Evolutionary conservation across 2,888 invertebrate genomes (phyloP).

Genomic region (Pollenia angustigena): DNA sequence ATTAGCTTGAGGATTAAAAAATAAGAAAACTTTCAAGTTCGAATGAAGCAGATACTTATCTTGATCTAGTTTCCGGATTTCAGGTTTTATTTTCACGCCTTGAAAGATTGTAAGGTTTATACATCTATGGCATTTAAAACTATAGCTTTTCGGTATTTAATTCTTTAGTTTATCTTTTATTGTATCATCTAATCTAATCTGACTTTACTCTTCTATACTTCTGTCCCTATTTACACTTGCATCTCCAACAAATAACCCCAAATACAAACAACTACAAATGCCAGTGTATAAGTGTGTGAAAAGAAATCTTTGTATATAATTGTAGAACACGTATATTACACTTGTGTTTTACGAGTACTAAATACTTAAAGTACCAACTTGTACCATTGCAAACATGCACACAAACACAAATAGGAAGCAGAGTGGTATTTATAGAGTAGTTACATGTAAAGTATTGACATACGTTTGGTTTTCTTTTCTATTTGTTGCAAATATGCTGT

Average conservation of each 20-base stretch:
- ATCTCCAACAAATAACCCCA: background rate
- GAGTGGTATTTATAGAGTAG: constrained; percentile 42
- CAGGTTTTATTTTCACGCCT: too few relatives aligned
- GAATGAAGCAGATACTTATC: too few relatives aligned
- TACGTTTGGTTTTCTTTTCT: constrained; percentile 25
- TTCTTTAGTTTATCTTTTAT: too few relatives aligned
- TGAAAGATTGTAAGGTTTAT: too few relatives aligned
- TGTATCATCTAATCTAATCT: too few relatives aligned
- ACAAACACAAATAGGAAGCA: constrained; percentile 1
- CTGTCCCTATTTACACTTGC: background rate
- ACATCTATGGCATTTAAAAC: too few relatives aligned
- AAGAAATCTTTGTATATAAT: constrained; percentile 30
- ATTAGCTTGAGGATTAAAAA: too few relatives aligned
- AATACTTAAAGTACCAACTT: constrained; percentile 4
- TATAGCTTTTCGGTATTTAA: too few relatives aligned
- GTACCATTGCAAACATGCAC: background rate
- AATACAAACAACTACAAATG: constrained; percentile 29
- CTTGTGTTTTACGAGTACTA: constrained; percentile 50
- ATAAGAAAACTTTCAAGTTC: too few relatives aligned
- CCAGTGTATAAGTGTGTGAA: constrained; percentile 14
- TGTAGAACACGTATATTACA: constrained; percentile 58
- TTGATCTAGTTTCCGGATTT: too few relatives aligned
- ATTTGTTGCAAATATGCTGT: background rate
- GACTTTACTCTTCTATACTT: background rate
- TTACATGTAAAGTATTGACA: constrained; percentile 54